A percentile compares a stretch with the other conserved stretches of the same genome.
Conservation (phyloP, 1,140 invertebrate species). For the Bombus ignitus region DNA sequence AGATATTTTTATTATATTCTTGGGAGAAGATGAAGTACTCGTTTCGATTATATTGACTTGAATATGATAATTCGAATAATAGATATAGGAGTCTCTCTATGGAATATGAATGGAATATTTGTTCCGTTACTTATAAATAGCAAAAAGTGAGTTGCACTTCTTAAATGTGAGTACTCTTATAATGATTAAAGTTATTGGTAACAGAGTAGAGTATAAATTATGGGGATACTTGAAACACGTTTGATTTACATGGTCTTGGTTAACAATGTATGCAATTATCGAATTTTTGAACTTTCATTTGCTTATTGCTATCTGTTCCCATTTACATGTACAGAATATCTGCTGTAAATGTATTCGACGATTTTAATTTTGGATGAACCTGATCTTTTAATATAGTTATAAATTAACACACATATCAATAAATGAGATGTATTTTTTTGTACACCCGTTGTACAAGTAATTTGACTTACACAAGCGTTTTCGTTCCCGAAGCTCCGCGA, state of each 20-base stretch:
- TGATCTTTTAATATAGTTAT: not conserved
- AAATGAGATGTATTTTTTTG: conserved; percentile 16
- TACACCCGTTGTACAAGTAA: conserved; percentile 61
- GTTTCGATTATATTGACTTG: not conserved
- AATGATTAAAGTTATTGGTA: not conserved
- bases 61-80: not conserved
- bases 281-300: not conserved
- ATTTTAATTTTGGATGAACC: not conserved
- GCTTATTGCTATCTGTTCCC: not conserved
- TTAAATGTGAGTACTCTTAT: not conserved
- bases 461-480: conserved; percentile 57
- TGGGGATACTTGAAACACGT: too few species aligned
- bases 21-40: not conserved
- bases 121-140: not conserved
- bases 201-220: too few species aligned
- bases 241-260: not conserved
- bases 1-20: not conserved
- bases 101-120: not conserved
- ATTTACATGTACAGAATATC: not conserved
- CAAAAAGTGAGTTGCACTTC: not conserved
- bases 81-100: not conserved
- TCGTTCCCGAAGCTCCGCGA: conserved; percentile 57
- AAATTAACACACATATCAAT: not conserved
- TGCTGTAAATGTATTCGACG: not conserved
- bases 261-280: not conserved